Percentiles rank a stretch among this genome's conserved stretches.
Evolutionary conservation across 2,888 invertebrate species (phyloP).

Genomic region (Spicauda simplicius): DNA sequence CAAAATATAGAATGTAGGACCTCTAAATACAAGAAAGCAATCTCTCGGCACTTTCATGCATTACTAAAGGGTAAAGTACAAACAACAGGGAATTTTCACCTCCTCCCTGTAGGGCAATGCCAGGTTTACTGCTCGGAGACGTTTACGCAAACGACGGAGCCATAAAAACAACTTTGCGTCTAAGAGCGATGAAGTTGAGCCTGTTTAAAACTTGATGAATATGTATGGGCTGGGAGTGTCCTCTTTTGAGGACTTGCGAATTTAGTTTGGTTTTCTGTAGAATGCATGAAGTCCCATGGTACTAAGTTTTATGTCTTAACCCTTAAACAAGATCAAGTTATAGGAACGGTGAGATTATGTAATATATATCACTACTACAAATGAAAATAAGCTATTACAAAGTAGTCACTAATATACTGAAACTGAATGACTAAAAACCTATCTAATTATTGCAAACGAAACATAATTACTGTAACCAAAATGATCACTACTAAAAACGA

Average conservation of each 20-base stretch:
- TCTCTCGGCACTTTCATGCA: slow-evolving; percentile 14
- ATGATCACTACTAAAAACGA: too few relatives aligned
- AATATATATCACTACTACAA: too few relatives aligned
- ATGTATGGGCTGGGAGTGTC: slow-evolving; percentile 9
- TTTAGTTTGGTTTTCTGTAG: too few relatives aligned
- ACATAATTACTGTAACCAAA: too few relatives aligned
- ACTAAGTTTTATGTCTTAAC: too few relatives aligned
- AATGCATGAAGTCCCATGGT: too few relatives aligned
- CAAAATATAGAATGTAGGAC: neutral
- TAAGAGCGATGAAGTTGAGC: neutral
- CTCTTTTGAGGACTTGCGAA: neutral
- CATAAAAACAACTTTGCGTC: slow-evolving; percentile 19
- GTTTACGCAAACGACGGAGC: slow-evolving; percentile 13
- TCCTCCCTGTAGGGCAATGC: slow-evolving; percentile 19
- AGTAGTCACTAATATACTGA: too few relatives aligned
- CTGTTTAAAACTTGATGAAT: slow-evolving; percentile 19
- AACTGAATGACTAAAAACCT: too few relatives aligned
- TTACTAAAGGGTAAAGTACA: slow-evolving; percentile 15
- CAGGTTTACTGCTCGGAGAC: slow-evolving; percentile 16
- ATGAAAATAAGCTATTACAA: too few relatives aligned
- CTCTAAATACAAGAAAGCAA: neutral
- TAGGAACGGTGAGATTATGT: too few relatives aligned
- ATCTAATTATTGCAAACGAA: too few relatives aligned
- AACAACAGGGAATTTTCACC: slow-evolving; percentile 8
- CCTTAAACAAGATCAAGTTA: too few relatives aligned